phyloP scores from a whole-genome alignment of 2,888 invertebrate genomes.

The Drosophila birchii region DNA sequence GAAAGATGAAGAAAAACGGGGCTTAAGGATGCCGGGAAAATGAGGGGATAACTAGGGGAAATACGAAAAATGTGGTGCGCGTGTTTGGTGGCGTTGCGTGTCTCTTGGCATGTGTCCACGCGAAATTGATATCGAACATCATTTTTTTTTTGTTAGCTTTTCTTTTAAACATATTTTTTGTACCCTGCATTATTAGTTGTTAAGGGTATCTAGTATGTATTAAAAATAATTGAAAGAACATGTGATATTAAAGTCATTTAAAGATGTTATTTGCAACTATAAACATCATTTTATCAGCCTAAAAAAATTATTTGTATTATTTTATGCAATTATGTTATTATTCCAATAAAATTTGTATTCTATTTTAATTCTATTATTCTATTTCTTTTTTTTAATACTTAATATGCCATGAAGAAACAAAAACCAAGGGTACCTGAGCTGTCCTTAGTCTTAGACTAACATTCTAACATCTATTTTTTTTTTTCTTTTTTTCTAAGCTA shows the following conservation, averaged over 20 bases:
- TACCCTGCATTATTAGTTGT: background rate
- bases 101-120: constrained; percentile 80
- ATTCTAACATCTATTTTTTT: background rate
- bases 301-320: background rate
- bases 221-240: background rate
- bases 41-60: background rate
- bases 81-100: constrained; percentile 81
- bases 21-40: constrained; percentile 8
- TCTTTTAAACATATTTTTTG: constrained; percentile 35
- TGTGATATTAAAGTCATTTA: no score
- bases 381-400: no score
- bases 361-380: no score
- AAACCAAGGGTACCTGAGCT: background rate
- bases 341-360: no score
- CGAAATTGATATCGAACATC: constrained; percentile 81
- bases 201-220: background rate
- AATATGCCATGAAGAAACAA: background rate
- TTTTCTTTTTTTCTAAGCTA: constrained; percentile 1
- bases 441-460: background rate
- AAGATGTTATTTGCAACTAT: no score
- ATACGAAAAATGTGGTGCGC: constrained; percentile 67
- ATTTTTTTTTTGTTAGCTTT: constrained; percentile 56
- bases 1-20: constrained; percentile 2
- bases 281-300: no score
- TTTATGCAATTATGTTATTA: no score